These are phyloP conservation scores for Pelobates fuscus DNA, from an alignment of 2,113 vertebrate species.

Conservation along the genomic window DNA sequence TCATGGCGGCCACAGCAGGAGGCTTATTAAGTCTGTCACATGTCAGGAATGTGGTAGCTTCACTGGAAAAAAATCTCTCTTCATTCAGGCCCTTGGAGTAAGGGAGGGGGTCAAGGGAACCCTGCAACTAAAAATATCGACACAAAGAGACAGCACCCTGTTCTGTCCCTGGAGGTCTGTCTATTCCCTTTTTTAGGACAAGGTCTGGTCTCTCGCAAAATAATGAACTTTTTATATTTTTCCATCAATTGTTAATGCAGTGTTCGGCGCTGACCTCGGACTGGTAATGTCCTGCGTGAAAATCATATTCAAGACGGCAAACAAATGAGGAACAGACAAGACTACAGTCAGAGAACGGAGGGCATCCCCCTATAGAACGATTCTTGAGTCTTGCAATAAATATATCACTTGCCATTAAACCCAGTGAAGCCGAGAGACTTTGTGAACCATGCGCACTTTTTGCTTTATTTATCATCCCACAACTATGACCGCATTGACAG, in stretches of 20 bases:
- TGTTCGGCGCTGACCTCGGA: too few relatives aligned
- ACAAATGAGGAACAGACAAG: not conserved
- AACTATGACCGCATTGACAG: slow-evolving; percentile 28
- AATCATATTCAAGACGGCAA: not conserved
- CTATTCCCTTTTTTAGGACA: not conserved
- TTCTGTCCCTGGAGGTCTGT: slow-evolving; percentile 6
- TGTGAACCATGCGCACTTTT: slow-evolving; percentile 33
- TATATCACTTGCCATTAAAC: not conserved
- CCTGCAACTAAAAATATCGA: slow-evolving; percentile 27
- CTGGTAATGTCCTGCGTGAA: not conserved
- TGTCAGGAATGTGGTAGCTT: slow-evolving; percentile 68
- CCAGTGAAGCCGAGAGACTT: not conserved
- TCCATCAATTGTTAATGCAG: not conserved
- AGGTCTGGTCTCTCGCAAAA: slow-evolving; percentile 23
- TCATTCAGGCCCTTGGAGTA: slow-evolving; percentile 18
- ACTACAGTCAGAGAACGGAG: not conserved
- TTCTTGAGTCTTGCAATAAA: too few relatives aligned
- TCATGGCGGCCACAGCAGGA: slow-evolving; percentile 51
- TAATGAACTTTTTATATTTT: slow-evolving; percentile 18
- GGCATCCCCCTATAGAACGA: too few relatives aligned
- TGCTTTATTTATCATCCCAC: slow-evolving; percentile 20
- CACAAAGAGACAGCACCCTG: not conserved
- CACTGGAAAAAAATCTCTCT: slow-evolving; percentile 71
- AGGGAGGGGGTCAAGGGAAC: not conserved
- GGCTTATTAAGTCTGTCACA: slow-evolving; percentile 59